phyloP scores from a whole-genome alignment of 92 coral and sea anemone species.

The Phenganax marumi region DNA sequence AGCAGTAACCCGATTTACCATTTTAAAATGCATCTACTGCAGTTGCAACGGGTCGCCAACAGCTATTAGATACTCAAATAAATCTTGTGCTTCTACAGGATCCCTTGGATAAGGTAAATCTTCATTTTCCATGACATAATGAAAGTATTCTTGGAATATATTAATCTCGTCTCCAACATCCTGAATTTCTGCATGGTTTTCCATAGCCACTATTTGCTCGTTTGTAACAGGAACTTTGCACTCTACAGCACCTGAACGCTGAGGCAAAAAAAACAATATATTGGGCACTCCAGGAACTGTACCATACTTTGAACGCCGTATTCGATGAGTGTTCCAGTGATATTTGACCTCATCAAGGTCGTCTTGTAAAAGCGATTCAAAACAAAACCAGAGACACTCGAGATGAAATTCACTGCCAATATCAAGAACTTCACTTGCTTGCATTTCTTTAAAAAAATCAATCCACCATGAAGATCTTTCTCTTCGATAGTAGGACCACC shows the following conservation, averaged over 20 bases:
- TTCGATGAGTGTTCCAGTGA: slow-evolving; percentile 63
- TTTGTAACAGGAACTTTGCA: not conserved
- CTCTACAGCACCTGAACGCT: slow-evolving; percentile 14
- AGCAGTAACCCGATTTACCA: not conserved
- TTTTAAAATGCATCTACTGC: not conserved
- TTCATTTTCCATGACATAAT: slow-evolving; percentile 46
- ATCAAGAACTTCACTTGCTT: slow-evolving; percentile 20
- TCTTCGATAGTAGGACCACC: slow-evolving; percentile 58
- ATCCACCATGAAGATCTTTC: slow-evolving; percentile 61
- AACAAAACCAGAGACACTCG: slow-evolving; percentile 65
- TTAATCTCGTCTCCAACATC: slow-evolving; percentile 25
- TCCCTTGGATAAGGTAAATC: slow-evolving; percentile 39
- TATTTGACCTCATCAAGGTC: slow-evolving; percentile 53
- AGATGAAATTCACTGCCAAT: slow-evolving; percentile 10
- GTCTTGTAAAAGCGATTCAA: slow-evolving; percentile 45
- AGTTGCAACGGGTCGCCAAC: slow-evolving; percentile 29
- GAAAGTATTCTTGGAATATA: slow-evolving; percentile 44
- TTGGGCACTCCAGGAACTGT: slow-evolving; percentile 55
- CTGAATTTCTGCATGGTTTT: slow-evolving; percentile 23
- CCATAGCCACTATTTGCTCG: not conserved
- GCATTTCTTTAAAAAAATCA: slow-evolving; percentile 56
- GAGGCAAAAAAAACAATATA: not conserved
- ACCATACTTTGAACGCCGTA: slow-evolving; percentile 52
- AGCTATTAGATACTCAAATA: slow-evolving; percentile 37
- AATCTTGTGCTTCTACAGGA: slow-evolving; percentile 39